Conservation (phyloP, 2,797 vertebrate species). For the Somateria mollissima region DNA sequence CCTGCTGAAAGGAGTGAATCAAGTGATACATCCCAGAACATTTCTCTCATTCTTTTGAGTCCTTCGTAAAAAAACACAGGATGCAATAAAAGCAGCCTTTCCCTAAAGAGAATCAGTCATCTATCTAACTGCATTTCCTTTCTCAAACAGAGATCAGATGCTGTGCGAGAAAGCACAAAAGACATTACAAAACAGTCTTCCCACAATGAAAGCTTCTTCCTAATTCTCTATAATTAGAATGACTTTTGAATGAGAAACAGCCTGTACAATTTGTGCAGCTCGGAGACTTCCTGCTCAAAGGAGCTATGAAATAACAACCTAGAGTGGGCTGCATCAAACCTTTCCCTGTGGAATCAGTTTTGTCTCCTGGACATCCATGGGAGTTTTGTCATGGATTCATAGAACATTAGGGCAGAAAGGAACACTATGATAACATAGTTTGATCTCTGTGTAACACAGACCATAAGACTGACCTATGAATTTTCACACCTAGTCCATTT, state of each 20-base stretch:
- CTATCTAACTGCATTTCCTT: conserved; percentile 49
- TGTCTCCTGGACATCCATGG: neutral
- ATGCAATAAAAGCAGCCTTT: conserved; percentile 24
- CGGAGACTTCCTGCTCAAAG: conserved; percentile 48
- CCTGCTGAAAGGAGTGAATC: conserved; percentile 15
- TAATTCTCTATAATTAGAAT: conserved; percentile 69
- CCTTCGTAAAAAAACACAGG: conserved; percentile 5
- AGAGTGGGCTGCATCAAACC: neutral
- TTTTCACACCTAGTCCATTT: neutral
- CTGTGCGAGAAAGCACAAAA: conserved; percentile 49
- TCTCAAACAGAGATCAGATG: conserved; percentile 57
- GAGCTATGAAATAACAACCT: conserved; percentile 28
- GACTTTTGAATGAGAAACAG: conserved; percentile 66
- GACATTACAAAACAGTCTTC: conserved; percentile 46
- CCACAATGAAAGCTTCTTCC: conserved; percentile 57
- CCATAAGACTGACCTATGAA: neutral
- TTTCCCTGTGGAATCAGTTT: conserved; percentile 1
- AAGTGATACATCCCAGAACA: neutral
- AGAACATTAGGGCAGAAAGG: neutral
- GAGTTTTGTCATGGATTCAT: neutral
- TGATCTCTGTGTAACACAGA: neutral
- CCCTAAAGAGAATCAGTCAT: conserved; percentile 37
- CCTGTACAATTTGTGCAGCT: conserved; percentile 56
- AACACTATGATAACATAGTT: neutral
- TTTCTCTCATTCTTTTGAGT: conserved; percentile 13